Evolutionary conservation across 1,140 invertebrate genomes (phyloP).

Genomic region (Eufriesea mexicana): DNA sequence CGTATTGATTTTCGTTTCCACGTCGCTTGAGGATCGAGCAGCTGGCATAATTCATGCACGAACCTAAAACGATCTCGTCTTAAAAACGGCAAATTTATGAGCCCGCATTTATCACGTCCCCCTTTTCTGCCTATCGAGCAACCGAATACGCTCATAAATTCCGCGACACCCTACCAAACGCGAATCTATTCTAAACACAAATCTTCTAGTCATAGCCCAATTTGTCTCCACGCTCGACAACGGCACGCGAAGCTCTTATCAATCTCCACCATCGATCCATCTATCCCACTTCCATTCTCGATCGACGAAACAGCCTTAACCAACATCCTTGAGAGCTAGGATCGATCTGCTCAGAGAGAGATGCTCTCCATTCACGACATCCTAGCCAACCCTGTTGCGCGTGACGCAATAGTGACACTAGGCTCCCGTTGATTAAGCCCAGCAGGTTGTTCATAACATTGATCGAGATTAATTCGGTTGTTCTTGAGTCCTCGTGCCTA

Average conservation of each 20-base stretch:
- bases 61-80: not conserved
- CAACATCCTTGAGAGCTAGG: no score
- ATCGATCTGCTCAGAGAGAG: not conserved
- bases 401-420: no score
- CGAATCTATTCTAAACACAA: slow-evolving; percentile 3
- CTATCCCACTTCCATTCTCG: not conserved
- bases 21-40: not conserved
- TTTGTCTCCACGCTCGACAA: not conserved
- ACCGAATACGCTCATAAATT: slow-evolving; percentile 2
- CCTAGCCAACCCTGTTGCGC: no score
- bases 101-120: not conserved
- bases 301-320: not conserved
- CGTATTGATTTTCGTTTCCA: not conserved
- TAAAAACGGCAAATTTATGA: slow-evolving; percentile 18
- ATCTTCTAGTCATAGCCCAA: slow-evolving; percentile 13
- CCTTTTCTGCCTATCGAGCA: not conserved
- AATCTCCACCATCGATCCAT: not conserved
- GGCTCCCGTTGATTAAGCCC: no score
- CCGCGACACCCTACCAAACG: no score
- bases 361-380: not conserved
- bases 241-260: slow-evolving; percentile 9
- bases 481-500: no score
- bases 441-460: no score
- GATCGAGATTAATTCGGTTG: no score
- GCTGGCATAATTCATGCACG: not conserved